A percentile compares a stretch with the other conserved stretches of the same genome.
These are phyloP conservation scores for Pachyuromys duprasi DNA, from an alignment of 2,797 vertebrate genomes.

Conservation along the genomic window DNA sequence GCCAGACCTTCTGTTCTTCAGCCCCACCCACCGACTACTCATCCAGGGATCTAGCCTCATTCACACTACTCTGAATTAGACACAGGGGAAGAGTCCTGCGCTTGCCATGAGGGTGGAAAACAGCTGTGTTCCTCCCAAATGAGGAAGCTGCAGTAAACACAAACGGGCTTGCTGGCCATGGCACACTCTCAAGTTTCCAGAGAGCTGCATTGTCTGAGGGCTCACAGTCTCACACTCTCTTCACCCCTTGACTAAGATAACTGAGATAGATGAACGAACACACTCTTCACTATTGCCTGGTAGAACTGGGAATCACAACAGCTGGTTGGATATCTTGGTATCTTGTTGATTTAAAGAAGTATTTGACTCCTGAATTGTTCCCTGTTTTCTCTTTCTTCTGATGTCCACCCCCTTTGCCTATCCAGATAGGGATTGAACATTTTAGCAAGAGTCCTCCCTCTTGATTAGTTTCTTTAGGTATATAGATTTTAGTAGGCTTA, in stretches of 20 bases:
- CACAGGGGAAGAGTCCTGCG: constrained; percentile 43
- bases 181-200: not conserved
- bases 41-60: not conserved
- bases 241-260: not conserved
- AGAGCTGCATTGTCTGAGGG: not conserved
- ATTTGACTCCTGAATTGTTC: too few species aligned
- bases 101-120: not conserved
- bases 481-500: too few species aligned
- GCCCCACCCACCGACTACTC: not conserved
- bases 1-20: not conserved
- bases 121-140: constrained; percentile 11
- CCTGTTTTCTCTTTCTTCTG: too few species aligned
- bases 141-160: not conserved
- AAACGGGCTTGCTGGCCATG: not conserved
- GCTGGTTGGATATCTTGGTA: not conserved
- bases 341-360: not conserved
- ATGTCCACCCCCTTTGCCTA: too few species aligned
- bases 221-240: not conserved
- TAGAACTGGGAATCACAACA: not conserved
- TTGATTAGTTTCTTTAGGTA: too few species aligned
- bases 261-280: not conserved
- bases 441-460: too few species aligned
- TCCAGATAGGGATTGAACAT: too few species aligned
- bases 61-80: not conserved
- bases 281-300: not conserved